Percentiles rank a stretch among this genome's conserved stretches.
These are phyloP conservation scores for Thamnophis sirtalis DNA, from an alignment of 2,113 vertebrate species.

Conservation along the genomic window DNA sequence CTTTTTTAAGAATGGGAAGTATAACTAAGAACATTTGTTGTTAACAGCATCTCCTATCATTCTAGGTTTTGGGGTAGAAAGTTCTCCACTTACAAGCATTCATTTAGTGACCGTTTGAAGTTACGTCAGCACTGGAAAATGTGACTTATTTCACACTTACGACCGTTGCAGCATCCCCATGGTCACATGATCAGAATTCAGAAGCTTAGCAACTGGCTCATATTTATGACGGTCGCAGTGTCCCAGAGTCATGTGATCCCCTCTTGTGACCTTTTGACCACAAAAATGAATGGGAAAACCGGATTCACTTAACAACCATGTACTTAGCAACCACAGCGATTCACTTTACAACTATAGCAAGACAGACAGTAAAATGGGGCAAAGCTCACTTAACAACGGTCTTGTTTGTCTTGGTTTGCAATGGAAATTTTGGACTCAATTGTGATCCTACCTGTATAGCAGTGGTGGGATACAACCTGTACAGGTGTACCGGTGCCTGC, in stretches of 20 bases:
- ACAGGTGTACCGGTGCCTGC: too few species aligned
- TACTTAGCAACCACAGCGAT: too few species aligned
- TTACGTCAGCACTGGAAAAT: not conserved
- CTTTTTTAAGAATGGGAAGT: not conserved
- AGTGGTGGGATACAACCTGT: too few species aligned
- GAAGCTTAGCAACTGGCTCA: not conserved
- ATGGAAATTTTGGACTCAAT: not conserved
- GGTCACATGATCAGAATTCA: not conserved
- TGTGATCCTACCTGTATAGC: not conserved
- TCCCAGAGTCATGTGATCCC: too few species aligned
- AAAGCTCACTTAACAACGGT: not conserved
- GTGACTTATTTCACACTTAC: not conserved
- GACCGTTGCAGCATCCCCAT: too few species aligned
- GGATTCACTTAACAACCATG: not conserved
- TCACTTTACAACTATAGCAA: not conserved
- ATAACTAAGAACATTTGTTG: not conserved
- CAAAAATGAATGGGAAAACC: too few species aligned
- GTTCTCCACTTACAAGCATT: not conserved
- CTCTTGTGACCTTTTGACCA: too few species aligned
- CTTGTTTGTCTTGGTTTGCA: not conserved
- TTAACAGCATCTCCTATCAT: not conserved
- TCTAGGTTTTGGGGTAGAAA: not conserved
- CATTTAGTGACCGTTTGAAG: not conserved
- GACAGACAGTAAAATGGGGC: not conserved
- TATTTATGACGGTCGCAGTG: not conserved